These are phyloP conservation scores for Sebastiscus tertius DNA, from an alignment of 2,797 vertebrate genomes.

Conservation along the genomic window DNA sequence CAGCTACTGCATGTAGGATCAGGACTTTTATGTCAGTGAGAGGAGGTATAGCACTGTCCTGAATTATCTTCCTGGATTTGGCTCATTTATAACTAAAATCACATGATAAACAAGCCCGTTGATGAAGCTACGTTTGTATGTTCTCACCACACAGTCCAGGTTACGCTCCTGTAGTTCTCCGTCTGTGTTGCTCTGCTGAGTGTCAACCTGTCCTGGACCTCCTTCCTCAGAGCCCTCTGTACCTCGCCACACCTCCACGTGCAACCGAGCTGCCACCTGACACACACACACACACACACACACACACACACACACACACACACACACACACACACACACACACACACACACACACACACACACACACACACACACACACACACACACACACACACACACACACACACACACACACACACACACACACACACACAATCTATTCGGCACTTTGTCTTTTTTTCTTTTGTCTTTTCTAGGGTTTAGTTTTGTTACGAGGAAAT, in stretches of 20 bases:
- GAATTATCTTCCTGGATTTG: neutral
- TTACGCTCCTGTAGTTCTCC: slow-evolving; percentile 82
- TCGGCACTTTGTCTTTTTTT: neutral
- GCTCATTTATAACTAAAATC: neutral
- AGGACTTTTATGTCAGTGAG: neutral
- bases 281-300: neutral
- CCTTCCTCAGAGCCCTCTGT: slow-evolving; percentile 84
- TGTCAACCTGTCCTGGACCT: neutral
- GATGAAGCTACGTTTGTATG: neutral
- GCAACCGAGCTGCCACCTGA: slow-evolving; percentile 89
- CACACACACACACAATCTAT: neutral
- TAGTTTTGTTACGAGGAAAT: neutral
- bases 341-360: neutral
- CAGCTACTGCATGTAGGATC: neutral
- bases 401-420: neutral
- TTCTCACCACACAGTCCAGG: slow-evolving; percentile 73
- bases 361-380: neutral
- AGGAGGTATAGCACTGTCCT: neutral
- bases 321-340: neutral
- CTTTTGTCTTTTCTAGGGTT: neutral
- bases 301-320: no score
- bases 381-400: no score
- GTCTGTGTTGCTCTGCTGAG: slow-evolving; percentile 78
- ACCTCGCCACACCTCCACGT: slow-evolving; percentile 87
- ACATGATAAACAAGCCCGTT: neutral